Evolutionary conservation across 2,113 vertebrate species (phyloP), one percentile per base, ranked within the genome.

Genomic region (Dicaeum eximium): DNA sequence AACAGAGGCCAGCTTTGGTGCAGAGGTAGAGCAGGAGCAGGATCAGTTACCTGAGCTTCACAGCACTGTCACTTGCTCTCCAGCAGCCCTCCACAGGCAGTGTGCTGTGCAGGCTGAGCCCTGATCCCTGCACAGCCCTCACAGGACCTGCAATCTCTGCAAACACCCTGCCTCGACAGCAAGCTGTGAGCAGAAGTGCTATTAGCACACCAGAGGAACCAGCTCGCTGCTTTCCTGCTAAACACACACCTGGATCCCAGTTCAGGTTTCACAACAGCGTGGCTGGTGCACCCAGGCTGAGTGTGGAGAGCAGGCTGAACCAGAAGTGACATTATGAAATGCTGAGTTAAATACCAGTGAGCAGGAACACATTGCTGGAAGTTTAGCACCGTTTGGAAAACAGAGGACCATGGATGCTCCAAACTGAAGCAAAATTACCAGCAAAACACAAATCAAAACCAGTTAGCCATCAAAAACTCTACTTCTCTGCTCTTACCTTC

Each of bases 381-480:
- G n/a, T 62, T 70, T 9, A 73, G 33, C 15, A 70, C 5, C 20
- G n/a, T 15, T 50, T 74, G 22, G n/a, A 69, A 83, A 84, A 50
- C 0, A 37, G 1, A 2, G 3, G 3, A 57, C 24, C 2, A 2
- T 0, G 6, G 17, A n/a, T 48, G 21, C 33, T 58, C 38, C 45
- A 57, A 71, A 88, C 1, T 44, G 16, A 84, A 67, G 27, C 1
- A 0, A 87, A 87, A 74, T 21, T 1, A 71, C 3, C 27, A 88
- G 6, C 5, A 67, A 67, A 88, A 81, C 13, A 54, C 17, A 42
- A 62, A 38, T 33, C 6, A 44, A 11, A 88, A 65, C 7, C 28
- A 56, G 28, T 17, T 19, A 64, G 30, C 30, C 42, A 35, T 10
- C 53, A 83, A 35, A 69, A 77, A 28, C 5, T 35, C 66, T 40